phyloP scores from a whole-genome alignment of 2,797 vertebrate species.

The Crocidura indochinensis region DNA sequence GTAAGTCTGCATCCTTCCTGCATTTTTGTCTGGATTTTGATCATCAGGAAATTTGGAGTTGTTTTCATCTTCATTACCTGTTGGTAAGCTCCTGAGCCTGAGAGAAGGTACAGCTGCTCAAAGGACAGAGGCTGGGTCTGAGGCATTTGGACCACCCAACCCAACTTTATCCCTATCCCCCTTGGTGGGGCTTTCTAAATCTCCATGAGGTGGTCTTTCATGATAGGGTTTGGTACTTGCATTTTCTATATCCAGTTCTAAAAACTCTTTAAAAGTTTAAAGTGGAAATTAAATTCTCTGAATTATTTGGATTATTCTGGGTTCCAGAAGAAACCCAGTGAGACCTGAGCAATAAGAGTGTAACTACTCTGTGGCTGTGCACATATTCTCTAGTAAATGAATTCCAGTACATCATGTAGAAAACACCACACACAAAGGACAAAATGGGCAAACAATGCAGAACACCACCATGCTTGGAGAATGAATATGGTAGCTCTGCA shows the following conservation, averaged over 20 bases:
- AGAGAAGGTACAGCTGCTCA: not conserved
- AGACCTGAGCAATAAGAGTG: too few species aligned
- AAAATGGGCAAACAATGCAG: too few species aligned
- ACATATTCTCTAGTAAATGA: too few species aligned
- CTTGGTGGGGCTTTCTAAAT: not conserved
- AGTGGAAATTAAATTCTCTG: not conserved
- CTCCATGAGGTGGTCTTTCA: not conserved
- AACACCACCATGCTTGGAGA: too few species aligned
- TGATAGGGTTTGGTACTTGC: not conserved
- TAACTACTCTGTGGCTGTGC: too few species aligned
- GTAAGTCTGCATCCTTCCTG: not conserved
- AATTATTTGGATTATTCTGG: not conserved
- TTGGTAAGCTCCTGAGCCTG: not conserved
- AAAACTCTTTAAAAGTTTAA: conserved; percentile 2
- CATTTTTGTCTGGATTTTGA: not conserved
- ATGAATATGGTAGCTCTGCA: too few species aligned
- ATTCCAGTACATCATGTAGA: too few species aligned
- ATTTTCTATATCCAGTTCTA: not conserved
- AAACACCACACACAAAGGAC: too few species aligned
- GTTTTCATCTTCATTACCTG: not conserved
- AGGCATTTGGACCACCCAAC: rapidly evolving
- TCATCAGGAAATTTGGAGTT: not conserved
- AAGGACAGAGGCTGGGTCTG: not conserved
- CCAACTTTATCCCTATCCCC: not conserved
- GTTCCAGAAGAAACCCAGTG: too few species aligned